phyloP scores from a whole-genome alignment of 2,113 vertebrate genomes.

The Labrus mixtus region DNA sequence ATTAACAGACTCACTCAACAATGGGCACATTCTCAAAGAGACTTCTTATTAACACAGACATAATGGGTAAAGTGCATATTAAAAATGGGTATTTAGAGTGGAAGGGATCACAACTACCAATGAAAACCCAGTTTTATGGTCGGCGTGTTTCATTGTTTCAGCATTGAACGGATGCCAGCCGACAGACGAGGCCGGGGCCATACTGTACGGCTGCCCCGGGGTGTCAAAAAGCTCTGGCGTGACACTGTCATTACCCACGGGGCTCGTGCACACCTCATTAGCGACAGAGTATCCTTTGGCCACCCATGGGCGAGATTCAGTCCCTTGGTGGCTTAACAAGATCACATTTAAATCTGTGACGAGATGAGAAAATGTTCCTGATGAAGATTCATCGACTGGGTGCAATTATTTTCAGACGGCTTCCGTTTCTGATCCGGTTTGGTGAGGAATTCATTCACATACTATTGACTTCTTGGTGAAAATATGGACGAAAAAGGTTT shows the following conservation, averaged over 20 bases:
- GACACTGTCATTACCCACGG: constrained; percentile 64
- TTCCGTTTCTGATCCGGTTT: constrained; percentile 48
- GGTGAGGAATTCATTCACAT: constrained; percentile 19
- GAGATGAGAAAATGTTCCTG: constrained; percentile 45
- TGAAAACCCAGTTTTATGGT: constrained; percentile 70
- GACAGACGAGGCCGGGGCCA: constrained; percentile 45
- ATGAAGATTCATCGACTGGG: constrained; percentile 64
- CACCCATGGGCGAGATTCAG: constrained; percentile 71
- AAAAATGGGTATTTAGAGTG: constrained; percentile 76
- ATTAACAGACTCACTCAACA: constrained; percentile 82
- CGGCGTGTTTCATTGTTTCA: constrained; percentile 65
- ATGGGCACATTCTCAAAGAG: constrained; percentile 78
- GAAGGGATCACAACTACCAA: constrained; percentile 74
- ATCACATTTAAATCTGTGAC: constrained; percentile 70
- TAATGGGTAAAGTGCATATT: constrained; percentile 76
- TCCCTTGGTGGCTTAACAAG: constrained; percentile 72
- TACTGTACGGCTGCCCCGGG: constrained; percentile 66
- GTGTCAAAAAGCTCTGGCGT: constrained; percentile 71
- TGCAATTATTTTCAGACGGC: constrained; percentile 67
- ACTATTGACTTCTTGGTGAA: constrained; percentile 20
- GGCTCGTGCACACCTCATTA: constrained; percentile 79
- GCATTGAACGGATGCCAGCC: constrained; percentile 53
- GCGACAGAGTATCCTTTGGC: constrained; percentile 72
- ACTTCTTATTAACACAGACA: constrained; percentile 77
- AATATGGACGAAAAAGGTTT: background rate